Percentiles rank a stretch among this genome's conserved stretches.
These are phyloP conservation scores for Platygyra sinensis DNA, from an alignment of 64 coral and sea anemone genomes.

Conservation along the genomic window DNA sequence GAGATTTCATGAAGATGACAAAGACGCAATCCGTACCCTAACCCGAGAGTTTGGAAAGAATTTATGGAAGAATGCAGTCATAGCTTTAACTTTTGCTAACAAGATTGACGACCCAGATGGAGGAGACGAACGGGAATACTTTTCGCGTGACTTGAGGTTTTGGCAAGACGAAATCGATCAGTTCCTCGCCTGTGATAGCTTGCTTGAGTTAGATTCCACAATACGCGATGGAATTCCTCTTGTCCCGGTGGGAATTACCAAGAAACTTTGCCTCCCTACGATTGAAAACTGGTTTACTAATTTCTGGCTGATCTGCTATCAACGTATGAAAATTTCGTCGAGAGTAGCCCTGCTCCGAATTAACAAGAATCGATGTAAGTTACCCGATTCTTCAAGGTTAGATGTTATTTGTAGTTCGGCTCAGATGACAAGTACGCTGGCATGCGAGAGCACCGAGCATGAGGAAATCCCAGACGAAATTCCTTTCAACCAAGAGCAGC, in stretches of 20 bases:
- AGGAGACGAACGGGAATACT: background rate
- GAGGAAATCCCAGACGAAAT: too few relatives aligned
- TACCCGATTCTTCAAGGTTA: too few relatives aligned
- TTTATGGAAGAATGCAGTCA: conserved; percentile 12
- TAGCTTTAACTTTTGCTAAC: conserved; percentile 48
- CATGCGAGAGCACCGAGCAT: too few relatives aligned
- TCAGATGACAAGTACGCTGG: too few relatives aligned
- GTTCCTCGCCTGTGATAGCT: background rate
- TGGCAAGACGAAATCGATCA: background rate
- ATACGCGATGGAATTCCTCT: background rate
- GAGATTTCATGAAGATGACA: background rate
- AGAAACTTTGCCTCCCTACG: too few relatives aligned
- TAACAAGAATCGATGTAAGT: too few relatives aligned
- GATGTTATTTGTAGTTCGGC: too few relatives aligned
- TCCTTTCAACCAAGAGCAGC: too few relatives aligned
- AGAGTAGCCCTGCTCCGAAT: too few relatives aligned
- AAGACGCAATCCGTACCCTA: background rate
- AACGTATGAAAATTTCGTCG: too few relatives aligned
- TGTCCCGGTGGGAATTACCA: background rate
- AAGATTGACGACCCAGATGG: conserved; percentile 39
- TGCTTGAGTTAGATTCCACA: background rate
- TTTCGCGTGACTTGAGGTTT: background rate
- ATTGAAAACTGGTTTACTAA: too few relatives aligned
- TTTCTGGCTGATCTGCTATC: too few relatives aligned
- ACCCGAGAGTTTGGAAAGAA: conserved; percentile 8